These are phyloP conservation scores for Pterocles burchelli DNA, from an alignment of 2,113 vertebrate genomes.

Conservation along the genomic window DNA sequence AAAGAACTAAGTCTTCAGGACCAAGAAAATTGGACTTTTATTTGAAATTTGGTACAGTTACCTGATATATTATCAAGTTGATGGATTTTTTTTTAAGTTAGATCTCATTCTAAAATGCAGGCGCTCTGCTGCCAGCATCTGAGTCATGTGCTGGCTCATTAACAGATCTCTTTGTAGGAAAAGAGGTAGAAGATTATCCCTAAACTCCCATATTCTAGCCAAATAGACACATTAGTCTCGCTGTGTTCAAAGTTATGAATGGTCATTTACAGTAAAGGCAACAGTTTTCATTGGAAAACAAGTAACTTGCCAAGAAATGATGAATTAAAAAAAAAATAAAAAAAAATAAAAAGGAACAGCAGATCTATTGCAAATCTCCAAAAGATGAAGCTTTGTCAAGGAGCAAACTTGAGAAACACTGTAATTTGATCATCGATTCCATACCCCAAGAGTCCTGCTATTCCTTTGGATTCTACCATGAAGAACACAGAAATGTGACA, in stretches of 20 bases:
- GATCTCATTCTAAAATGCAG: background rate
- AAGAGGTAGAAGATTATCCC: conserved; percentile 57
- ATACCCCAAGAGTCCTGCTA: background rate
- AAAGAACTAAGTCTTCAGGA: background rate
- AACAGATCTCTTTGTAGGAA: conserved; percentile 46
- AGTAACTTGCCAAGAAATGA: conserved; percentile 55
- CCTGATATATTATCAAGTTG: background rate
- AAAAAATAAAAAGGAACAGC: background rate
- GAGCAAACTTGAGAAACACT: background rate
- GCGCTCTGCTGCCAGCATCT: conserved; percentile 33
- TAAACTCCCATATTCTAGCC: conserved; percentile 45
- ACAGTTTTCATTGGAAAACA: conserved; percentile 59
- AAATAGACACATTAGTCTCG: conserved; percentile 63
- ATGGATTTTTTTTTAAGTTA: conserved; percentile 30
- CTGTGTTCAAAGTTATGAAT: conserved; percentile 53
- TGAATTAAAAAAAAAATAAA: background rate
- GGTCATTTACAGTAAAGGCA: conserved; percentile 69
- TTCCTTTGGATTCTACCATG: background rate
- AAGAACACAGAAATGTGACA: background rate
- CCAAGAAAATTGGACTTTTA: background rate
- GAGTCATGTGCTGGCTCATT: conserved; percentile 54
- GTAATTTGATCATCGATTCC: background rate
- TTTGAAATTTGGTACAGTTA: background rate
- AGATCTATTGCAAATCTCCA: background rate
- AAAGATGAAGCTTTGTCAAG: conserved; percentile 23